Evolutionary conservation across 2,888 invertebrate species (phyloP), one percentile per base, ranked within the genome.

Genomic region (Caenorhabditis panamensis): DNA sequence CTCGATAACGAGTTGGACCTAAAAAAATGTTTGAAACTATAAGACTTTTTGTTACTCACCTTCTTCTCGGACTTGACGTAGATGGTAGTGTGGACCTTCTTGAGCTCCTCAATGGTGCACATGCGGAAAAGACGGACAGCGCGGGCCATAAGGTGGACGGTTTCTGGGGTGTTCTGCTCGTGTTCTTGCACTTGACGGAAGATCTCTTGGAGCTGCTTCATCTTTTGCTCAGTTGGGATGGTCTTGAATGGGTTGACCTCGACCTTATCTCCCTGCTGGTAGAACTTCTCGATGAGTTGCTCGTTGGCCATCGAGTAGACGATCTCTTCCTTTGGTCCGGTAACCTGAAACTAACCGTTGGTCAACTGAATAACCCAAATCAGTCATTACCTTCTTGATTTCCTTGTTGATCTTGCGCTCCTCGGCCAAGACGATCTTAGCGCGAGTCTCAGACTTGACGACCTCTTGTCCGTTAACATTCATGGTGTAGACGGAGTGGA

Each of bases 71-170:
- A 53, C 59, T 79, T 83, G 26, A 73, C 69, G 73, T 76, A 79
- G 79, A 82, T 16, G 22, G 66, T 56, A 47, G 83, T 56, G 73
- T 84, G 83, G 69, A 89, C 72, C 54, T 84, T 37, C 59, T 85
- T 51, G 51, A 90, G 71, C 59, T 89, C 84, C 16, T 80, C 73
- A 44, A 76, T 54, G 26, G 83, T 82, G 77, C 78, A 59, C 85
- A 75, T 79, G 68, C 83, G 88, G 71, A 89, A 68, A 69, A 88
- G 51, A 49, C 84, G 75, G 61, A 90, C 88, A 67, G 89, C 83
- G 54, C 85, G 82, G 41, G 80, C 82, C 49, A 87, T 76, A 36
- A 84, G 76, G 24, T 84, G 73, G 41, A 76, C 64, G 47, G 80
- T 81, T 56, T 83, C 84, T 72, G 75, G 79, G 61, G 63, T 77